Percentiles rank a stretch among this genome's conserved stretches.
phyloP scores from a whole-genome alignment of 2,888 invertebrate genomes.

The Ornithoptera priamus region DNA sequence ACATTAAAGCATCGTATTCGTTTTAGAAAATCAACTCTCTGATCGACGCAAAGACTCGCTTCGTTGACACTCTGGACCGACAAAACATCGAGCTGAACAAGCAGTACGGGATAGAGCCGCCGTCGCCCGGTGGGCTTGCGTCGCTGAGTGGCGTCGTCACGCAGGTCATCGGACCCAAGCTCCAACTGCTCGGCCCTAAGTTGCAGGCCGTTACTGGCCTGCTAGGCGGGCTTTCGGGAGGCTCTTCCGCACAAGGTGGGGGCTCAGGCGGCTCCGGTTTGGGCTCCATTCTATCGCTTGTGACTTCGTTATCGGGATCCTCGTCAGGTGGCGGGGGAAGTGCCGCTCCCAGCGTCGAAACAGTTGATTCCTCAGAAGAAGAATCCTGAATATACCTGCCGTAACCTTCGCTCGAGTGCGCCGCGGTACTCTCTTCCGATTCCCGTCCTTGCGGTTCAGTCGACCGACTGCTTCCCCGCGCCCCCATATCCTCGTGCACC shows the following conservation, averaged over 20 bases:
- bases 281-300: slow-evolving; percentile 71
- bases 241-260: slow-evolving; percentile 79
- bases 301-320: slow-evolving; percentile 72
- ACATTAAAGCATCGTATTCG: slow-evolving; percentile 23
- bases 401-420: slow-evolving; percentile 31
- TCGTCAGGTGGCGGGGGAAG: slow-evolving; percentile 59
- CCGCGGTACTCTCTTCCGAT: slow-evolving; percentile 29
- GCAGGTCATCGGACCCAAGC: slow-evolving; percentile 85
- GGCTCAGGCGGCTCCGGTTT: slow-evolving; percentile 55
- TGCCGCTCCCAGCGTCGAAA: slow-evolving; percentile 65
- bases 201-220: slow-evolving; percentile 79
- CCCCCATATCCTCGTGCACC: slow-evolving; percentile 8
- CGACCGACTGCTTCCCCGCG: slow-evolving; percentile 22
- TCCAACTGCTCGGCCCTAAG: slow-evolving; percentile 84
- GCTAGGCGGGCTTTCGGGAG: slow-evolving; percentile 79
- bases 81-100: slow-evolving; percentile 88
- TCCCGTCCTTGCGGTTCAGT: slow-evolving; percentile 28
- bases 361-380: slow-evolving; percentile 71
- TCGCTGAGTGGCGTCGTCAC: slow-evolving; percentile 83
- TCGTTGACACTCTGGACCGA: slow-evolving; percentile 84
- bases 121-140: slow-evolving; percentile 80
- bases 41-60: slow-evolving; percentile 88
- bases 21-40: slow-evolving; percentile 90
- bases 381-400: slow-evolving; percentile 54
- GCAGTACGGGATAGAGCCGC: slow-evolving; percentile 85